These are phyloP conservation scores for Myiotriccus ornatus DNA, from an alignment of 2,797 vertebrate species.

Conservation along the genomic window DNA sequence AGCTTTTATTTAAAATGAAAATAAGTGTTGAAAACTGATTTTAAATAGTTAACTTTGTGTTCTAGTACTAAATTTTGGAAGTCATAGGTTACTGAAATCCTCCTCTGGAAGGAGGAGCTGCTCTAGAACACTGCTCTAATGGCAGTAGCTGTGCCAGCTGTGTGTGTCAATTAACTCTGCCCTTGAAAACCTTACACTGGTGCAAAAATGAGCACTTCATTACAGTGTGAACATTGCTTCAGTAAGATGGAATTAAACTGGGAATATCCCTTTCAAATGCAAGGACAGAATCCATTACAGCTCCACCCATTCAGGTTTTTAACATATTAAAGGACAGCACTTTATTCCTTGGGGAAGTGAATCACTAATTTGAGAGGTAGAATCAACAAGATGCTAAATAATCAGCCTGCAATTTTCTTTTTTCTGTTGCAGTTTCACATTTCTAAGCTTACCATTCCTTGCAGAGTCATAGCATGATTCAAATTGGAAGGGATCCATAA, in stretches of 20 bases:
- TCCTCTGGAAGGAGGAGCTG: background rate
- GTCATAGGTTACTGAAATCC: background rate
- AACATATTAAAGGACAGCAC: background rate
- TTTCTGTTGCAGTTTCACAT: background rate
- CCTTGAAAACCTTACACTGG: background rate
- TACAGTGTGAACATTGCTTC: background rate
- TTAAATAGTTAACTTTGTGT: background rate
- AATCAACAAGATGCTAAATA: background rate
- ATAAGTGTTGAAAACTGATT: background rate
- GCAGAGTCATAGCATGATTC: background rate
- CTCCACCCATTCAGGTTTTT: background rate
- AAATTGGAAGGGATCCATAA: background rate
- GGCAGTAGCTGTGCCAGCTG: background rate
- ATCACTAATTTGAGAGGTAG: background rate
- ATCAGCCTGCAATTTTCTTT: background rate
- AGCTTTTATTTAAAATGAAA: background rate
- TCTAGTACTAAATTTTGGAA: background rate
- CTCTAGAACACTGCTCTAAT: background rate
- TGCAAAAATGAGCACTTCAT: background rate
- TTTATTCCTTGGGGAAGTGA: background rate
- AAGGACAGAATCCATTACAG: background rate
- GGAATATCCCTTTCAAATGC: background rate
- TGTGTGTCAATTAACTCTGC: background rate
- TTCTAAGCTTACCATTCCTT: background rate
- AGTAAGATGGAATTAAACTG: background rate